These are phyloP conservation scores for Leucophenga montana DNA, from an alignment of 2,888 invertebrate species.

Conservation along the genomic window DNA sequence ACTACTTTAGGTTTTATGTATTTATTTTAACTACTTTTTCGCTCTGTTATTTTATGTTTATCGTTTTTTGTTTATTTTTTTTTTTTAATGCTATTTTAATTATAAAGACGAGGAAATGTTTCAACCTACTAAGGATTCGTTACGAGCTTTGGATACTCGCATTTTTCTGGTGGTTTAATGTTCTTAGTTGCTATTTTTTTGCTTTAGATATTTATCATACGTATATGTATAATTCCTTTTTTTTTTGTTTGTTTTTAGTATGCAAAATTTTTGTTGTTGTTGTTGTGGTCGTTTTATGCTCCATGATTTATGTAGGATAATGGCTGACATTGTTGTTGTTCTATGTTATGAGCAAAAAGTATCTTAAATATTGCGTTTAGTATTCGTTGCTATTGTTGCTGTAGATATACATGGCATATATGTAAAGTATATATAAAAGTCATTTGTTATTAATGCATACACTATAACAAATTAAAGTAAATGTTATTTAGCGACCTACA, in stretches of 20 bases:
- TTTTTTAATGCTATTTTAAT: slow-evolving; percentile 31
- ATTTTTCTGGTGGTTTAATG: slow-evolving; percentile 36
- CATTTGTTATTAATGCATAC: too few relatives aligned
- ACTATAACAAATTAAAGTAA: too few relatives aligned
- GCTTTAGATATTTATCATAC: slow-evolving; percentile 10
- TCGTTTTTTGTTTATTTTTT: slow-evolving; percentile 49
- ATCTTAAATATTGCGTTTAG: too few relatives aligned
- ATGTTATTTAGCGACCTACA: too few relatives aligned
- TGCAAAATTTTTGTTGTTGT: too few relatives aligned
- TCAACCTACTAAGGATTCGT: slow-evolving; percentile 30
- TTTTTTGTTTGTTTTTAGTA: slow-evolving; percentile 20
- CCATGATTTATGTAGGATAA: too few relatives aligned
- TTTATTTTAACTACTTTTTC: slow-evolving; percentile 48
- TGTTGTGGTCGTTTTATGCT: too few relatives aligned
- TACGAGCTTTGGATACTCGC: slow-evolving; percentile 5
- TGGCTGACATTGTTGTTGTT: too few relatives aligned
- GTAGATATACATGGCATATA: too few relatives aligned
- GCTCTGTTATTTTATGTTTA: slow-evolving; percentile 9
- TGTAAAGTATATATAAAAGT: too few relatives aligned
- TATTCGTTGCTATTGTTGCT: too few relatives aligned
- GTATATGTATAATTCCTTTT: slow-evolving; percentile 26
- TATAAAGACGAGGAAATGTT: slow-evolving; percentile 7
- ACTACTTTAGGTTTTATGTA: slow-evolving; percentile 30
- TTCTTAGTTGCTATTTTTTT: slow-evolving; percentile 16
- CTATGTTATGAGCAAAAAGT: too few relatives aligned